Conservation (phyloP, 2,113 vertebrate species). For the Gobius niger region DNA sequence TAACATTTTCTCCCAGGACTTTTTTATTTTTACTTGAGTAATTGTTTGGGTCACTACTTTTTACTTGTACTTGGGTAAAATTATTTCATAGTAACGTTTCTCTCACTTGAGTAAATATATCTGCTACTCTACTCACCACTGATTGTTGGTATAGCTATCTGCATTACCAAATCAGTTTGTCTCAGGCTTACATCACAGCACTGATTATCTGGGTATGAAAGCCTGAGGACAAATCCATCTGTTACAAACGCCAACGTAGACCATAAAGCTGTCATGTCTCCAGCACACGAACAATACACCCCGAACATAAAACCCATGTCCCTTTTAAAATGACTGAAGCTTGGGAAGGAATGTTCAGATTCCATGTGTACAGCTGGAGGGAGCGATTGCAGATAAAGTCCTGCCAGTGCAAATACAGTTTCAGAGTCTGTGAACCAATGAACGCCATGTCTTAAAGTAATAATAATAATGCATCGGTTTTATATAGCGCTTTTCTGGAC, state of each 20-base stretch:
- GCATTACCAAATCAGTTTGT: background rate
- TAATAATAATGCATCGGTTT: too few species aligned
- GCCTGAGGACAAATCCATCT: conserved; percentile 25
- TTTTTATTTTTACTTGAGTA: too few species aligned
- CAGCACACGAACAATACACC: conserved; percentile 25
- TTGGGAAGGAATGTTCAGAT: conserved; percentile 56
- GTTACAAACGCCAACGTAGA: conserved; percentile 18
- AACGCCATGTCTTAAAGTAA: conserved; percentile 28
- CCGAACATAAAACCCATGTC: conserved; percentile 32
- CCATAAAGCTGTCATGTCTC: conserved; percentile 42
- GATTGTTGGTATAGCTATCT: too few species aligned
- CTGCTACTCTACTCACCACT: too few species aligned
- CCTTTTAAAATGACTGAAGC: conserved; percentile 43
- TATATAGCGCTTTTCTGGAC: too few species aligned
- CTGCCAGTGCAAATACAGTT: conserved; percentile 52
- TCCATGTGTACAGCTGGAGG: conserved; percentile 50
- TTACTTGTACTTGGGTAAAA: too few species aligned
- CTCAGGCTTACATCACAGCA: background rate
- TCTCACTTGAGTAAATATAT: too few species aligned
- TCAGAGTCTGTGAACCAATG: conserved; percentile 41
- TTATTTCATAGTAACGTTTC: too few species aligned
- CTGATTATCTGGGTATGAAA: conserved; percentile 10
- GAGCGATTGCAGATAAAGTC: conserved; percentile 50
- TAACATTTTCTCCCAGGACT: too few species aligned
- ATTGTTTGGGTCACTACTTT: too few species aligned